Percentiles rank a stretch among this genome's conserved stretches.
Conservation (phyloP, 2,113 vertebrate species). For the Calypte anna region DNA sequence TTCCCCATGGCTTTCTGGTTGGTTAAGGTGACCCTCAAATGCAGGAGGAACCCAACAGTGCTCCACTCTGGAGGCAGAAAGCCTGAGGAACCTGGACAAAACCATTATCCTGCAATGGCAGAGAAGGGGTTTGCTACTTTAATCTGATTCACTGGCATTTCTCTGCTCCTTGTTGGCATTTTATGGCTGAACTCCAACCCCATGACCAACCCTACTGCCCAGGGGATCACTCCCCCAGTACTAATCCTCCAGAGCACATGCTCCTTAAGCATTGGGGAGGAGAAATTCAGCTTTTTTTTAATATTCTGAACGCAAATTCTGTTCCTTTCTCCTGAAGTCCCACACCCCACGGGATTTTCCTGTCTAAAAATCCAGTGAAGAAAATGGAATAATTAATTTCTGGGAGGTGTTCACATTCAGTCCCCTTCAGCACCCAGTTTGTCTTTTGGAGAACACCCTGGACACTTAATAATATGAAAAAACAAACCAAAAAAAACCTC, state of each 20-base stretch:
- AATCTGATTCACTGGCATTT: conserved; percentile 6
- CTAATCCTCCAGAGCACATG: conserved; percentile 31
- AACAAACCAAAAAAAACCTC: too few species aligned
- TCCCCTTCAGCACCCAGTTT: neutral
- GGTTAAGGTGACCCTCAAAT: neutral
- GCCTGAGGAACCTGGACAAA: neutral
- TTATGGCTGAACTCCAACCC: neutral
- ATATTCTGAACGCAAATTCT: neutral
- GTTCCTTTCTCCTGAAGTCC: neutral
- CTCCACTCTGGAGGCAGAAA: neutral
- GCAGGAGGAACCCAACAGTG: neutral
- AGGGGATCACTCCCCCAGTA: neutral
- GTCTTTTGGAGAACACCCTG: neutral
- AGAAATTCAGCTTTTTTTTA: neutral
- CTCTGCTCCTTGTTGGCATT: neutral
- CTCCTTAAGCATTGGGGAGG: neutral
- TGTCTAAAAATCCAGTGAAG: neutral
- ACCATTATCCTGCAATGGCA: neutral
- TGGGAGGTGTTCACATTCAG: neutral
- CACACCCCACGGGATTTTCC: neutral
- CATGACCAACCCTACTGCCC: conserved; percentile 36
- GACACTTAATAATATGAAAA: neutral
- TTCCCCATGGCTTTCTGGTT: neutral
- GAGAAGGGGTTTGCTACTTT: neutral
- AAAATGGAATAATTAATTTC: neutral